phyloP scores from a whole-genome alignment of 2,888 invertebrate species.

The Pseudoips prasinana region DNA sequence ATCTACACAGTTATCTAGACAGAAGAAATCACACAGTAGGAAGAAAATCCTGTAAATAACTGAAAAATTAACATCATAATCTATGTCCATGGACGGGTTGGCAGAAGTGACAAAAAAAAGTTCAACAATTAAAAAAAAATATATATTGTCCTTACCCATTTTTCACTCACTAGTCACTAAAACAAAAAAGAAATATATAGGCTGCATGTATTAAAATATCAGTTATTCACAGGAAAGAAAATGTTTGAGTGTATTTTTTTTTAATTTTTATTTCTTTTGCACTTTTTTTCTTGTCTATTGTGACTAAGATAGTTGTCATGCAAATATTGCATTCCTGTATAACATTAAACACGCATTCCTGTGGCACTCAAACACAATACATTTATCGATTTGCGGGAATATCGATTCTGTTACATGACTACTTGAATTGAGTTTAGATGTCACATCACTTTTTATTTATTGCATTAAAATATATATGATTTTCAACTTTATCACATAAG shows the following conservation, averaged over 20 bases:
- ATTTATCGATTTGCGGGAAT: slow-evolving; percentile 50
- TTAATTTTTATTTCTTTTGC: no score
- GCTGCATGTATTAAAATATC: slow-evolving; percentile 27
- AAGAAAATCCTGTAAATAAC: slow-evolving; percentile 70
- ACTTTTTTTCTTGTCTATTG: slow-evolving; percentile 27
- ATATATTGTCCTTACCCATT: slow-evolving; percentile 4
- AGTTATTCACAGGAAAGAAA: slow-evolving; percentile 72
- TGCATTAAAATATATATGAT: no score
- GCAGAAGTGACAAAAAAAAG: slow-evolving; percentile 20
- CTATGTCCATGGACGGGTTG: slow-evolving; percentile 56
- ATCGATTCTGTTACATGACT: slow-evolving; percentile 34
- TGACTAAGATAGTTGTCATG: slow-evolving; percentile 52
- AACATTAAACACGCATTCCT: slow-evolving; percentile 76
- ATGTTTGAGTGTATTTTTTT: slow-evolving; percentile 35
- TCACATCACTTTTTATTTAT: no score
- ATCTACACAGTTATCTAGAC: slow-evolving; percentile 50
- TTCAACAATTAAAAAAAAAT: slow-evolving; percentile 17
- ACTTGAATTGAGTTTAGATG: no score
- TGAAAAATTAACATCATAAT: slow-evolving; percentile 38
- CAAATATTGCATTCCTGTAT: slow-evolving; percentile 70
- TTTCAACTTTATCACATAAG: no score
- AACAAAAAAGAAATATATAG: no score
- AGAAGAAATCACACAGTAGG: slow-evolving; percentile 37
- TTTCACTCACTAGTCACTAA: no score
- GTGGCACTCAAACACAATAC: slow-evolving; percentile 72